Base-by-base conservation (phyloP, 2,888 invertebrate species). In the Parelbella ahira region DNA sequence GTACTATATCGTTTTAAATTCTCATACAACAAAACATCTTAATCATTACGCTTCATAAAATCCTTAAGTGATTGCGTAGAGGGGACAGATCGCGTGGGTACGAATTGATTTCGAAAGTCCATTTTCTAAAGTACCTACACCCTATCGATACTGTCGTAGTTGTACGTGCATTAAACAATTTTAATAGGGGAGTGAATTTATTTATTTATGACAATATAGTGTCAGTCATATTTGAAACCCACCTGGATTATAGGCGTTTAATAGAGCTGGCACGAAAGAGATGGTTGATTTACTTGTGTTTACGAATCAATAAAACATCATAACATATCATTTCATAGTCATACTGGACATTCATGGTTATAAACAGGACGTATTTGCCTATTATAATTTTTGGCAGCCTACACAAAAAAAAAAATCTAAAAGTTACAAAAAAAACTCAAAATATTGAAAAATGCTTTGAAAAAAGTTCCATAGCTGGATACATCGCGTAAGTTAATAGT, bases 41-140 rank as follows among this genome's bases (percentile, higher is more conserved):
- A 83, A 87, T 87, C 81, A 84, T 80, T 79, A 73, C 83, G 84
- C 68, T 75, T 81, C 84, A 86, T 87, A 86, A 82, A 86, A 75
- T 78, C 76, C 76, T 79, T 87, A 84, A 87, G 87, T 87, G 86
- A 86, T 87, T 87, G 77, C 79, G 61, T 68, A 51, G 50, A 56
- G 64, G 78, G 81, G 77, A 62, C 66, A 58, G 64, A 62, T 78
- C 73, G 78, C 78, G 77, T 83, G 81, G 71, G 67, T 61, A 63
- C 61, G 68, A 81, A 80, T 81, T 80, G 81, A 86, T 84, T 84
- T 74, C 51, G 62, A 72, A 74, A 79, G 73, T 75, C 75, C 72
- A 81, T 82, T 76, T 75, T 67, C 53, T 72, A 72, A 74, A 77
- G 75, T 76, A 77, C 68, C 57, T 67, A 56, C 54, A 53, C 50